Base-by-base conservation (phyloP, 2,113 vertebrate species). In the Promerops cafer region DNA sequence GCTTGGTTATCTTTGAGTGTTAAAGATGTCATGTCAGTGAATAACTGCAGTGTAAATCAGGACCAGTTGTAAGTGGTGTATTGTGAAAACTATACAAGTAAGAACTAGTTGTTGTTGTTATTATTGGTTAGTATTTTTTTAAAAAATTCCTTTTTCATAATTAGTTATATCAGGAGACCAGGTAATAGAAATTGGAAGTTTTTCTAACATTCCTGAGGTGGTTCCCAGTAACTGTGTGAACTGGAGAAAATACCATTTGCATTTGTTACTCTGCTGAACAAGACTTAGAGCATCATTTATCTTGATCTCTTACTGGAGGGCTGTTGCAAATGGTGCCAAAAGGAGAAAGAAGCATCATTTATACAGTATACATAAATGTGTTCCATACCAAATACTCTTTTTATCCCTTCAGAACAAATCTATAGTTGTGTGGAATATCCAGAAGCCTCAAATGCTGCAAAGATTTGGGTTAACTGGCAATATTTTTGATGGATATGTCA, bases 281-380 rank as follows among this genome's bases (percentile, higher is more conserved):
- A 93, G 93, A 90, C 45, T 85, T 80, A 88, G 1, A 11, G 78
- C 54, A 64, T 79, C 49, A 4, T 97, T 94, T 94, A 63, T 86
- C 75, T 94, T 97, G 91, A 40, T 94, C 54, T 85, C 70, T 54
- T 93, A n/a, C 30, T 90, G 87, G 52, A 95, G 75, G 40, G 68
- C 70, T 90, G 45, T 91, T 96, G 68, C 44, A 93, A 95, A 82
- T 89, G 42, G 75, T 93, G 81, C 59, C 24, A 60, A 59, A 75
- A 86, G 61, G 59, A 68, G 56, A 80, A 87, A 92, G 74, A 74
- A 40, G n/a, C 60, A 44, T 93, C 64, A 66, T 77, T 54, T 68
- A 8, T 54, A 81, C 78, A 20, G 59, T 50, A 23, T 56, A 70
- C 2, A 6, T 83, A 57, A 92, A 52, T 23, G 33, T 72, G 69